These are phyloP conservation scores for Ephydatia muelleri DNA, from an alignment of 37 sponge, comb jelly and placozoan species.

Conservation along the genomic window DNA sequence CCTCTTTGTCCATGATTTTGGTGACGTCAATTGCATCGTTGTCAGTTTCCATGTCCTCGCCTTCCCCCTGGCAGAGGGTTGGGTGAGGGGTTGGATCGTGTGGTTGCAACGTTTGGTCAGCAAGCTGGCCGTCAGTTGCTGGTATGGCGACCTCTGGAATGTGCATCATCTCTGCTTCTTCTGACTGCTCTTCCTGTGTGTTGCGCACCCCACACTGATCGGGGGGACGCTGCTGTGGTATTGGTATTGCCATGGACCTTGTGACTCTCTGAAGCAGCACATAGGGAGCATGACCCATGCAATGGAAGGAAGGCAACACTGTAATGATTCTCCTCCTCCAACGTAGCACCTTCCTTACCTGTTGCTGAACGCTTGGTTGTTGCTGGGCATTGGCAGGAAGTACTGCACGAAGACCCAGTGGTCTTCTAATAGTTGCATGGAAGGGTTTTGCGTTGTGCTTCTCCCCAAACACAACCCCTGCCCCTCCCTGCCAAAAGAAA, in stretches of 20 bases:
- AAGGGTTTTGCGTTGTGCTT: neutral
- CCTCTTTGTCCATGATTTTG: conserved; percentile 81
- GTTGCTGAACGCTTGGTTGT: conserved; percentile 46
- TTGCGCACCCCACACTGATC: neutral
- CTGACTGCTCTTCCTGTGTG: neutral
- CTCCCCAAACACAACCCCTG: neutral
- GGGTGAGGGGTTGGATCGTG: neutral
- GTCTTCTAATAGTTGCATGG: neutral
- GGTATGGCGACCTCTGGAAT: neutral
- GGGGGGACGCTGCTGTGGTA: neutral
- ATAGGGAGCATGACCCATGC: no score
- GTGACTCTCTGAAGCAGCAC: neutral
- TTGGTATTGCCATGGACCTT: neutral
- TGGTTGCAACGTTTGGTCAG: neutral
- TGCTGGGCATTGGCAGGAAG: neutral
- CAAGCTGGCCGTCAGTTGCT: neutral
- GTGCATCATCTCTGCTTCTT: neutral
- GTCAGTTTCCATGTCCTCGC: neutral
- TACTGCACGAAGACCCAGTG: neutral
- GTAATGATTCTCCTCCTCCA: neutral
- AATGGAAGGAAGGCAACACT: no score
- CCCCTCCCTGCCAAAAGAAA: neutral
- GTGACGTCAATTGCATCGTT: conserved; percentile 70
- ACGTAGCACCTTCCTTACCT: neutral
- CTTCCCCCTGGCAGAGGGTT: neutral